Evolutionary conservation across 2,888 invertebrate species (phyloP), one percentile per base, ranked within the genome.

Genomic region (Trypoxylon attenuatum): DNA sequence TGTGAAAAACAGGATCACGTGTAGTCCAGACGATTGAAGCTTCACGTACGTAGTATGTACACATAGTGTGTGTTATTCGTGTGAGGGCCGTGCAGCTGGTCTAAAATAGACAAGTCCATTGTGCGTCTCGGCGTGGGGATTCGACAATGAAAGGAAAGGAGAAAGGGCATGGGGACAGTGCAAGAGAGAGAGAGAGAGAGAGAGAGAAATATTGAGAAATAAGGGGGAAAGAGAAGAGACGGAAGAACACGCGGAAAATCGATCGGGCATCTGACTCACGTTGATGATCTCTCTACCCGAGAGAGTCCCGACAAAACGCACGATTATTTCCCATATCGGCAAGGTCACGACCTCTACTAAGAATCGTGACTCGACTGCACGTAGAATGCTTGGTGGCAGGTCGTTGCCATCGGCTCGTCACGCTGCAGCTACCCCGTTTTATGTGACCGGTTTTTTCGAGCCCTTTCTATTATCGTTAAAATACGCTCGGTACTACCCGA

Each of bases 291-390:
- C 42, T 23, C 50, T 45, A 13, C 21, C 6, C 13, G 33, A 13
- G 33, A 10, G 33, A 52, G 53, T 43, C 21, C 6, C 13, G 33
- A 13, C n/a, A 10, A 13, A 52, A 56, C 46, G 46, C 59, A 57
- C 66, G 41, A 73, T 59, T 63, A 65, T 74, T 70, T 43, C 66
- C 58, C 67, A 63, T 76, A 75, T 76, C 70, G 73, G 49, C 75
- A 75, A 75, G 75, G 75, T 76, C 76, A 73, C 70, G 65, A 75
- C 75, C 75, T 73, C 64, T 64, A 55, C 22, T 42, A 59, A 67
- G 67, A 68, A 70, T 70, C 75, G 73, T 73, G 75, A 75, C 62
- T 65, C 42, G 67, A 63, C 67, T 66, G 43, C 53, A 57, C 64
- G 64, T 51, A 69, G 54, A 50, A 45, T 52, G 46, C 45, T 49